These are phyloP conservation scores for Volucella zonaria DNA, from an alignment of 2,888 invertebrate genomes.

Conservation along the genomic window DNA sequence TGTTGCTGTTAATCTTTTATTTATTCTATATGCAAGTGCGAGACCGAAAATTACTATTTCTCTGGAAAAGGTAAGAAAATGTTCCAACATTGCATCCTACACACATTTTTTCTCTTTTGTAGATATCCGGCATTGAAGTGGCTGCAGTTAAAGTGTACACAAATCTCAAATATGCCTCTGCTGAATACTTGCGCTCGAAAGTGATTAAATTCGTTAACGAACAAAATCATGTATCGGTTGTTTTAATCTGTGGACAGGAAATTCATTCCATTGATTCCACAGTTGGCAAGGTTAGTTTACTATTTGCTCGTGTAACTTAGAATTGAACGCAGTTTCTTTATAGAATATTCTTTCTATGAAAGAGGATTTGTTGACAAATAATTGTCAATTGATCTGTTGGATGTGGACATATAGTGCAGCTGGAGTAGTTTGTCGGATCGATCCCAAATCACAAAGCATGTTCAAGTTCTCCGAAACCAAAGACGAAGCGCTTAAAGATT, in stretches of 20 bases:
- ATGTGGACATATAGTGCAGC: slow-evolving; percentile 82
- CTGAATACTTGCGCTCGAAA: slow-evolving; percentile 87
- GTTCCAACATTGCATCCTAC: neutral
- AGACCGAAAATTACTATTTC: slow-evolving; percentile 88
- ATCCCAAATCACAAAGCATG: slow-evolving; percentile 76
- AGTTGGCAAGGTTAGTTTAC: slow-evolving; percentile 84
- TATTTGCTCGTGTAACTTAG: neutral
- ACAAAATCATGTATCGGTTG: slow-evolving; percentile 84
- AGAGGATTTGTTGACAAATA: slow-evolving; percentile 83
- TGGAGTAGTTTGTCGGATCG: slow-evolving; percentile 79
- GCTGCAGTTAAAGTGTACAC: slow-evolving; percentile 88
- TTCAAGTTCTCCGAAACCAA: slow-evolving; percentile 78
- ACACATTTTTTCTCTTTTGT: slow-evolving; percentile 69
- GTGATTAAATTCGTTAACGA: slow-evolving; percentile 89
- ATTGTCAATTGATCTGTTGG: slow-evolving; percentile 84
- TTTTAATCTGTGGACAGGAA: slow-evolving; percentile 89
- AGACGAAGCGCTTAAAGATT: slow-evolving; percentile 75
- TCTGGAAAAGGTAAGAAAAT: slow-evolving; percentile 77
- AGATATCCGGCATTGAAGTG: slow-evolving; percentile 82
- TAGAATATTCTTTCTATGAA: slow-evolving; percentile 84
- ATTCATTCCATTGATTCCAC: slow-evolving; percentile 85
- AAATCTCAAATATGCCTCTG: slow-evolving; percentile 90
- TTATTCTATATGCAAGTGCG: slow-evolving; percentile 92
- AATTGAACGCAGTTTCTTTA: slow-evolving; percentile 36
- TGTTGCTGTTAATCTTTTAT: slow-evolving; percentile 90